Percentiles rank a stretch among this genome's conserved stretches.
Evolutionary conservation across 2,888 invertebrate species (phyloP).

Genomic region (Drosophila lacicola): DNA sequence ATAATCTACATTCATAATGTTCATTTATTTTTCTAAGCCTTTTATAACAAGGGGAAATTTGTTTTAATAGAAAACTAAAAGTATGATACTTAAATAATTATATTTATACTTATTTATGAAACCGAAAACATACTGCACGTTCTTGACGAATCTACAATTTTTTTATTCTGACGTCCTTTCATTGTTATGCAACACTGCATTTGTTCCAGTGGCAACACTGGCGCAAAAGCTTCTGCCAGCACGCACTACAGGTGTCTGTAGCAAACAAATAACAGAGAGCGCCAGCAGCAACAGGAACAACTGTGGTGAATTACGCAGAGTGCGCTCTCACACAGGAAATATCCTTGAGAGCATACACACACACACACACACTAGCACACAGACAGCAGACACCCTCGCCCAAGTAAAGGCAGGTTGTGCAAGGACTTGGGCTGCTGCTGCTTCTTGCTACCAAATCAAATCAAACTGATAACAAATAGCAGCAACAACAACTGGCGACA

Average conservation of each 20-base stretch:
- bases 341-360: conserved; percentile 55
- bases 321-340: conserved; percentile 19
- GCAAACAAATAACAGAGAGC: conserved; percentile 54
- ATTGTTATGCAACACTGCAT: too few relatives aligned
- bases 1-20: too few relatives aligned
- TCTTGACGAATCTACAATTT: too few relatives aligned
- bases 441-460: conserved; percentile 64
- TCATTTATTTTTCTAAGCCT: too few relatives aligned
- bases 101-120: too few relatives aligned
- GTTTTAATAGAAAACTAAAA: too few relatives aligned
- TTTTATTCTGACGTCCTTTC: too few relatives aligned
- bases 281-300: conserved; percentile 37
- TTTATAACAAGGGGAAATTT: too few relatives aligned
- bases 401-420: conserved; percentile 72
- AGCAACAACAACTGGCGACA: conserved; percentile 21
- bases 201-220: conserved; percentile 41
- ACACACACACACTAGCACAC: too few relatives aligned
- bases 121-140: too few relatives aligned
- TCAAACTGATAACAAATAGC: conserved; percentile 74
- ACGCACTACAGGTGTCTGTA: conserved; percentile 62
- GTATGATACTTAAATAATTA: too few relatives aligned
- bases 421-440: conserved; percentile 56
- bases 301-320: conserved; percentile 40
- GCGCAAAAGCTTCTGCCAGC: conserved; percentile 18
- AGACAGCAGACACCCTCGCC: conserved; percentile 40